These are phyloP conservation scores for Pterocles orientalis DNA, from an alignment of 2,113 vertebrate species.

Conservation along the genomic window DNA sequence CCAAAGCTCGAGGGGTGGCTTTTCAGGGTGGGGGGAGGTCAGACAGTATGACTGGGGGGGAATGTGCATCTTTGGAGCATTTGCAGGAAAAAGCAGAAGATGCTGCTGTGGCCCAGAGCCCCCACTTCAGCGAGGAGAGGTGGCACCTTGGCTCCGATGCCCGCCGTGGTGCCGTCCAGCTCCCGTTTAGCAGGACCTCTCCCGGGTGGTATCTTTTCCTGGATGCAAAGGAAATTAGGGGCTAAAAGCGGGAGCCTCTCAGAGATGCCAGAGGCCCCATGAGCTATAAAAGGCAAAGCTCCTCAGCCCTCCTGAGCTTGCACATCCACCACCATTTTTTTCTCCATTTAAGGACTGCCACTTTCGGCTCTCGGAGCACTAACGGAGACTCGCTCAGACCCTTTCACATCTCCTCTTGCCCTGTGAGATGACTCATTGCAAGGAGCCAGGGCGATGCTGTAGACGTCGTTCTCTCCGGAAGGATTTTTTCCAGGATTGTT, in stretches of 20 bases:
- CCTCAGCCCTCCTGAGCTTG: neutral
- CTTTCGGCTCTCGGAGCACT: neutral
- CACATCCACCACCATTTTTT: neutral
- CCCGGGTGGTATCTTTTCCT: neutral
- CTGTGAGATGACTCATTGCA: neutral
- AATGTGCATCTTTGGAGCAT: too few relatives aligned
- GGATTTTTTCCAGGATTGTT: neutral
- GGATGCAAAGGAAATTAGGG: neutral
- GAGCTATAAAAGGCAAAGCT: neutral
- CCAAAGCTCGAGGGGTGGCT: neutral
- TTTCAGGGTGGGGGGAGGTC: neutral
- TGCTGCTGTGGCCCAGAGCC: neutral
- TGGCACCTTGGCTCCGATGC: neutral
- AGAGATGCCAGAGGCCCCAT: neutral
- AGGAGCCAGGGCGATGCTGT: neutral
- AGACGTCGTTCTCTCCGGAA: neutral
- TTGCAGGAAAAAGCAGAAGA: neutral
- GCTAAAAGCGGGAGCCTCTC: neutral
- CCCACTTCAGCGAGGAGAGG: rapidly evolving
- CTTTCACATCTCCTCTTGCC: neutral
- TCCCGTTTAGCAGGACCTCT: neutral
- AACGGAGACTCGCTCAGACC: neutral
- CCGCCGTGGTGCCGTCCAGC: neutral
- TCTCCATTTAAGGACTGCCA: neutral
- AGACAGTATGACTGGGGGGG: rapidly evolving